These are phyloP conservation scores for Dasyornis broadbenti DNA, from an alignment of 2,113 vertebrate genomes.

Conservation along the genomic window DNA sequence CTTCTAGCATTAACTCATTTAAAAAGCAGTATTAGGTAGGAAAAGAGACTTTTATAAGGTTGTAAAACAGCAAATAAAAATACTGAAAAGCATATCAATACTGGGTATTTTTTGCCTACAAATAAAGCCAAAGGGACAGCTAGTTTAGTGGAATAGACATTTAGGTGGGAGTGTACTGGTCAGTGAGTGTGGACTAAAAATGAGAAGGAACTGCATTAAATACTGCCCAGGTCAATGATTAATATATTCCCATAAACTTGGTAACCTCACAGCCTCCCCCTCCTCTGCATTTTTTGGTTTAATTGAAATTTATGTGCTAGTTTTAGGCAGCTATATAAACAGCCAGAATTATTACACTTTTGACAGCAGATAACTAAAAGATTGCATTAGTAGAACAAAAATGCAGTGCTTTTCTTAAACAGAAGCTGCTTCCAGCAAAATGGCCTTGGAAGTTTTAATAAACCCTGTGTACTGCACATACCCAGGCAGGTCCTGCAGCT, in stretches of 20 bases:
- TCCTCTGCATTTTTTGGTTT: conserved; percentile 6
- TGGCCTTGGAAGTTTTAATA: not conserved
- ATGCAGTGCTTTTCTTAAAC: not conserved
- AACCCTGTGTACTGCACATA: not conserved
- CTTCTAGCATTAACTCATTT: conserved; percentile 33
- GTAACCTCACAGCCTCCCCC: not conserved
- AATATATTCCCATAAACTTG: conserved; percentile 13
- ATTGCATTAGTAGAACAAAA: not conserved
- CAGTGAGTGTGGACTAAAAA: not conserved
- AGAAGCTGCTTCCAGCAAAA: not conserved
- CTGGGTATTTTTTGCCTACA: not conserved
- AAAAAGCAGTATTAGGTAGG: conserved; percentile 13
- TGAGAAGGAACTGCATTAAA: not conserved
- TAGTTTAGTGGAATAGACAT: not conserved
- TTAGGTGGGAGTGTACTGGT: not conserved
- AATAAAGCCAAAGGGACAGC: not conserved
- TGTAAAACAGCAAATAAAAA: conserved; percentile 33
- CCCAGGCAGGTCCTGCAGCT: not conserved
- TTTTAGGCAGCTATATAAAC: conserved; percentile 15
- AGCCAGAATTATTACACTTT: not conserved
- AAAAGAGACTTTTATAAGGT: conserved; percentile 23
- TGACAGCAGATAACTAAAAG: conserved; percentile 9
- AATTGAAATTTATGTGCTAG: conserved; percentile 39
- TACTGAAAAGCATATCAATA: not conserved
- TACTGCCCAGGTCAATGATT: conserved; percentile 5